These are phyloP conservation scores for Hypsopygia costalis DNA, from an alignment of 2,888 invertebrate genomes.

Conservation along the genomic window DNA sequence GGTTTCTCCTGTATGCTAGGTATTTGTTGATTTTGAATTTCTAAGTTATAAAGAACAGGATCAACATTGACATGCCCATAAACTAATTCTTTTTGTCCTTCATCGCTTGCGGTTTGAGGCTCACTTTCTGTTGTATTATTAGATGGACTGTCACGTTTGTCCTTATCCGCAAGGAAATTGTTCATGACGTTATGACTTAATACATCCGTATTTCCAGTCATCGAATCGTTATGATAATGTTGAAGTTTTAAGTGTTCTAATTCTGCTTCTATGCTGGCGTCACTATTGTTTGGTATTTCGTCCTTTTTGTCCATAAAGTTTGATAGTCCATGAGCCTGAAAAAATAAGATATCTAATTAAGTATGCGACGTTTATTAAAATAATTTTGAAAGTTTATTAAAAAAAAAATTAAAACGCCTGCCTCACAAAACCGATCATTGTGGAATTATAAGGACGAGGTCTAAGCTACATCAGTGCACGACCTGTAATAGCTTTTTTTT, in stretches of 20 bases:
- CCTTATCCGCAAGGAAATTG: conserved; percentile 58
- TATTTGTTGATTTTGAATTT: conserved; percentile 34
- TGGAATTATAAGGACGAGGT: too few species aligned
- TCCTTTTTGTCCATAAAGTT: conserved; percentile 61
- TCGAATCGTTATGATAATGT: conserved; percentile 45
- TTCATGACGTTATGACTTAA: conserved; percentile 53
- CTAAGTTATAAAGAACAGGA: conserved; percentile 50
- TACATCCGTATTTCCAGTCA: conserved; percentile 33
- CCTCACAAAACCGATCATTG: too few species aligned
- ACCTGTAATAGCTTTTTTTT: too few species aligned
- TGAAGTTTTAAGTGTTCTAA: conserved; percentile 65
- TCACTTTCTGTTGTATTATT: conserved; percentile 43
- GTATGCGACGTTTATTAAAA: too few species aligned
- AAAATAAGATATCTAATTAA: conserved; percentile 21
- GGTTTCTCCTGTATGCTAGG: conserved; percentile 25
- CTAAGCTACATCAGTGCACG: too few species aligned
- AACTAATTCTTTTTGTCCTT: conserved; percentile 69
- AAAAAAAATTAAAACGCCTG: too few species aligned
- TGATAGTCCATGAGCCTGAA: conserved; percentile 57
- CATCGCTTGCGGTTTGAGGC: conserved; percentile 37
- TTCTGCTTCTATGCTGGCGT: conserved; percentile 64
- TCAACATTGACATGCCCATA: conserved; percentile 70
- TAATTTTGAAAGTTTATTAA: too few species aligned
- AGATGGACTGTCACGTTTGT: conserved; percentile 65
- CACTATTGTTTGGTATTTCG: conserved; percentile 36